Conservation (phyloP, 1,140 invertebrate species). For the Trichomalopsis sarcophagae region DNA sequence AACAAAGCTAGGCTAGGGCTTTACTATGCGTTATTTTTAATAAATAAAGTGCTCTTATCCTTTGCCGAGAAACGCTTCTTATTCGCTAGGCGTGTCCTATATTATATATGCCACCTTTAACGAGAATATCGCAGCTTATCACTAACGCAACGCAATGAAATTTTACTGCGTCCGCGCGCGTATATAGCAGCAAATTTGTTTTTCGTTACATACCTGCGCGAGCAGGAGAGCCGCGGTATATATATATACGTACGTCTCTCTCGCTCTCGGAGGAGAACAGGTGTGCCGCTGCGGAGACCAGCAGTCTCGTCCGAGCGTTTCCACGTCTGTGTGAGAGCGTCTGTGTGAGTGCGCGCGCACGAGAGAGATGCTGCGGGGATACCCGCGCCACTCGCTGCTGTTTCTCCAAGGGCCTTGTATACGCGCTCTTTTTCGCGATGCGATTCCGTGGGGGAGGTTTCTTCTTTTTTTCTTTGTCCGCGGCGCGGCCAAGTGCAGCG, state of each 20-base stretch:
- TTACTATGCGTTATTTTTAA: not conserved
- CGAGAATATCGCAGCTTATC: not conserved
- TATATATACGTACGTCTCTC: constrained; percentile 48
- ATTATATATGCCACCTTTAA: not conserved
- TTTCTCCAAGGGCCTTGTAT: constrained; percentile 47
- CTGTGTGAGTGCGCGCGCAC: not conserved
- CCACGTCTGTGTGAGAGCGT: constrained; percentile 8
- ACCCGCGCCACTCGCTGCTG: not conserved
- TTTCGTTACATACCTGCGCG: constrained; percentile 15
- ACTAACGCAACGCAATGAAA: not conserved
- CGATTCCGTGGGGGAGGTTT: not conserved
- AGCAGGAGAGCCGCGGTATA: constrained; percentile 47
- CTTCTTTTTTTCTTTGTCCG: not conserved
- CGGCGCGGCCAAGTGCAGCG: too few species aligned
- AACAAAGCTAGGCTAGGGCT: too few species aligned
- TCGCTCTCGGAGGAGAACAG: constrained; percentile 55
- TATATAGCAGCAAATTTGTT: constrained; percentile 13
- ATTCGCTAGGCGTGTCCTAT: not conserved
- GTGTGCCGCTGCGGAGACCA: constrained; percentile 48
- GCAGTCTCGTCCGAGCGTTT: constrained; percentile 55
- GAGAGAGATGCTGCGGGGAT: not conserved
- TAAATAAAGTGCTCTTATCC: too few species aligned
- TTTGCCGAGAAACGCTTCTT: too few species aligned
- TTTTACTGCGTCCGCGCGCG: not conserved
- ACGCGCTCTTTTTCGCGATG: not conserved